A percentile compares a stretch with the other conserved stretches of the same genome.
phyloP scores from a whole-genome alignment of 2,797 vertebrate genomes.

The Amniataba percoides region DNA sequence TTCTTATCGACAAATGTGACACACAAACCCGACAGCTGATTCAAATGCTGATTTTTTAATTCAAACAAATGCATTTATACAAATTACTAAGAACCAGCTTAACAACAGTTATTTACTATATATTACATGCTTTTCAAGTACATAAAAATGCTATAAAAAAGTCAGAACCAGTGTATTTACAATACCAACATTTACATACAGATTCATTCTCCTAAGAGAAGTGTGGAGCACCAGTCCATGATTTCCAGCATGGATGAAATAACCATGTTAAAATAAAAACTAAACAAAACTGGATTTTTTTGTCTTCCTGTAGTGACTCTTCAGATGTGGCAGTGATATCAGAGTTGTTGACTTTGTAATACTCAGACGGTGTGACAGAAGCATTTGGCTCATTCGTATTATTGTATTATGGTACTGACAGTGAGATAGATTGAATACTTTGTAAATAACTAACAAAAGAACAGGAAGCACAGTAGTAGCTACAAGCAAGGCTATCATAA shows the following conservation, averaged over 20 bases:
- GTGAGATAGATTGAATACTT: constrained; percentile 59
- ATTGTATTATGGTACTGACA: constrained; percentile 51
- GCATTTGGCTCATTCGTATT: constrained; percentile 68
- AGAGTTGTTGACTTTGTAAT: constrained; percentile 63
- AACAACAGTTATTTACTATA: constrained; percentile 92
- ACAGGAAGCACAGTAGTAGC: constrained; percentile 49
- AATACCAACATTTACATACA: constrained; percentile 89
- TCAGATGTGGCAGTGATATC: constrained; percentile 65
- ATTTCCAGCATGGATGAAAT: constrained; percentile 87
- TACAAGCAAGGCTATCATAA: constrained; percentile 34
- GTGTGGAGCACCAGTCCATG: constrained; percentile 88
- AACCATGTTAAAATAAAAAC: constrained; percentile 43
- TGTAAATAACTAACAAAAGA: constrained; percentile 38
- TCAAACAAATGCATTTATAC: constrained; percentile 89
- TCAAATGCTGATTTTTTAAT: constrained; percentile 78
- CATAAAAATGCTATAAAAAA: constrained; percentile 86
- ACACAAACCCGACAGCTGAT: neutral
- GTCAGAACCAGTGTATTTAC: constrained; percentile 91
- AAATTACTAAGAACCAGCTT: constrained; percentile 98
- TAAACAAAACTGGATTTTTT: constrained; percentile 19
- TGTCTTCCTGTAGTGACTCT: constrained; percentile 42
- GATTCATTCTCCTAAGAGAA: constrained; percentile 69
- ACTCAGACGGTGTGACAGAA: constrained; percentile 76
- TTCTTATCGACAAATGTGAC: constrained; percentile 1
- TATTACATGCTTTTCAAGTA: constrained; percentile 95